A percentile compares a stretch with the other conserved stretches of the same genome.
Evolutionary conservation across 2,113 vertebrate species (phyloP).

Genomic region (Limnothrissa miodon): DNA sequence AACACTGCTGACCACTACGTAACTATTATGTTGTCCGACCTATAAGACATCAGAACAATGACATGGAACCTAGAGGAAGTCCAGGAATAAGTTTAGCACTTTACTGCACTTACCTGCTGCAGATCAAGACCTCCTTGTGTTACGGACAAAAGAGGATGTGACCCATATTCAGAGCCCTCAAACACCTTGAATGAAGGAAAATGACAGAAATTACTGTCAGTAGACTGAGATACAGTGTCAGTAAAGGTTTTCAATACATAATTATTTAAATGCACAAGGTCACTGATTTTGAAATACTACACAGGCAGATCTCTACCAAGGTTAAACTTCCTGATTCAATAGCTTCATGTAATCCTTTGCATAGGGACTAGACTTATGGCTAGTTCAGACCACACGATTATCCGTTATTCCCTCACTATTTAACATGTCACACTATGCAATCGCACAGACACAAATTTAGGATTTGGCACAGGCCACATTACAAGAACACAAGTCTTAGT

Average conservation of each 20-base stretch:
- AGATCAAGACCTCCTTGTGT: conserved; percentile 72
- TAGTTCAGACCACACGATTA: too few species aligned
- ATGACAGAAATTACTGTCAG: conserved; percentile 44
- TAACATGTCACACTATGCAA: too few species aligned
- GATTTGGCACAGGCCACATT: too few species aligned
- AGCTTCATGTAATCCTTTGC: background rate
- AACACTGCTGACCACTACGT: too few species aligned
- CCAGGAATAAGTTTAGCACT: background rate
- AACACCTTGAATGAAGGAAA: conserved; percentile 65
- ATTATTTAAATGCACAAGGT: too few species aligned
- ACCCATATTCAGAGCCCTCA: conserved; percentile 72
- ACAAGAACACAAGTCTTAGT: too few species aligned
- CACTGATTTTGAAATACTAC: background rate
- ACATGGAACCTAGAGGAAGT: too few species aligned
- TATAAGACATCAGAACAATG: background rate
- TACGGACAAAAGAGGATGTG: conserved; percentile 73
- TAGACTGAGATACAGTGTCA: background rate
- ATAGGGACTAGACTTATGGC: background rate
- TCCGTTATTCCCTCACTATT: too few species aligned
- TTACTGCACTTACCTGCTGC: conserved; percentile 68
- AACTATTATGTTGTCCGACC: too few species aligned
- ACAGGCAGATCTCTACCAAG: too few species aligned
- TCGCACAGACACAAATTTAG: too few species aligned
- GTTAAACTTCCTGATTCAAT: too few species aligned
- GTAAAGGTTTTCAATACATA: background rate